These are phyloP conservation scores for Sebastes steindachneri DNA, from an alignment of 2,797 vertebrate genomes.

Conservation along the genomic window DNA sequence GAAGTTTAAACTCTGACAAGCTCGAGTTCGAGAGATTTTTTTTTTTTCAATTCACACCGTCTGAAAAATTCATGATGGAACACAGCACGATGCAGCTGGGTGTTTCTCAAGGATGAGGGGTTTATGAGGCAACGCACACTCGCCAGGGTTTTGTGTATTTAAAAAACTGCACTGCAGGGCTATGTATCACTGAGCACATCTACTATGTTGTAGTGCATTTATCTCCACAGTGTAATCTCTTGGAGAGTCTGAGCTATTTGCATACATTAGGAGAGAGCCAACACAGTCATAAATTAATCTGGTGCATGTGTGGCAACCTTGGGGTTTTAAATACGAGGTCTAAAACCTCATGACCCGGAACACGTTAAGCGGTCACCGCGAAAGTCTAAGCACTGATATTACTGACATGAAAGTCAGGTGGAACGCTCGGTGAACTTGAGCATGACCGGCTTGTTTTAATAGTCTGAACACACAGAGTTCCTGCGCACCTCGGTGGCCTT, in stretches of 20 bases:
- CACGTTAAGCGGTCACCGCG: constrained; percentile 7
- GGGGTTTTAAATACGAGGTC: constrained; percentile 21
- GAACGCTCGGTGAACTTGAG: constrained; percentile 38
- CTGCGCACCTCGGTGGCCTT: constrained; percentile 35
- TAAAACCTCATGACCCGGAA: constrained; percentile 14
- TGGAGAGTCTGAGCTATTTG: constrained; percentile 1
- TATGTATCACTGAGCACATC: no score
- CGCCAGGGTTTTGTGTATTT: background rate
- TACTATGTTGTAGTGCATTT: background rate
- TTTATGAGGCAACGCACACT: background rate
- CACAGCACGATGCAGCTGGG: background rate
- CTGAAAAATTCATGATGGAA: constrained; percentile 4
- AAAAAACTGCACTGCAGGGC: background rate
- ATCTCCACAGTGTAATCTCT: background rate
- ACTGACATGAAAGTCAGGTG: constrained; percentile 41
- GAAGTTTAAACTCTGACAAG: constrained; percentile 14
- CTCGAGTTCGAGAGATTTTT: background rate
- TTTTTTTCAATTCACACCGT: background rate
- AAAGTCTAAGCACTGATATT: background rate
- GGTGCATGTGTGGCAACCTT: background rate
- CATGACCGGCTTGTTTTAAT: constrained; percentile 47
- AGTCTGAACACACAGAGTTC: constrained; percentile 54
- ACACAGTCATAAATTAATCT: background rate
- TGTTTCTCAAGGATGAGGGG: background rate
- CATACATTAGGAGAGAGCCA: constrained; percentile 14